Conservation (phyloP, 2,888 invertebrate genomes). For the Steromphala cineraria region DNA sequence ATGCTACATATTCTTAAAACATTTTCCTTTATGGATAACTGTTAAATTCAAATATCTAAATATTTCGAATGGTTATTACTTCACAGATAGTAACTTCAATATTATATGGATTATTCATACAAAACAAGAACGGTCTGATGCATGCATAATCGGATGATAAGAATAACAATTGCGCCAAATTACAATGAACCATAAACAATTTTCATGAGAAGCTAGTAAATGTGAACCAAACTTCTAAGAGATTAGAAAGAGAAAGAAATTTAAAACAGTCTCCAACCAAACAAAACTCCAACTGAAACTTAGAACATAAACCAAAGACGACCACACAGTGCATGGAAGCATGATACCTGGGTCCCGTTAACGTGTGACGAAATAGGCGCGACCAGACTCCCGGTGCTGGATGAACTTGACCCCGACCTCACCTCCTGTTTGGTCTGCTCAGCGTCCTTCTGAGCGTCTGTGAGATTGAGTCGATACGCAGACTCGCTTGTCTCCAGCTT, state of each 20-base stretch:
- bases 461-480: constrained; percentile 69
- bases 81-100: too few relatives aligned
- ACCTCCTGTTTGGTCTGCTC: constrained; percentile 68
- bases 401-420: constrained; percentile 33
- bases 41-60: too few relatives aligned
- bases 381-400: background rate
- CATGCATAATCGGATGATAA: background rate
- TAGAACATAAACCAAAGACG: background rate
- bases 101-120: too few relatives aligned
- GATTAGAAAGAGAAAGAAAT: background rate
- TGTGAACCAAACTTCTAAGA: background rate
- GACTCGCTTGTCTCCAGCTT: constrained; percentile 71
- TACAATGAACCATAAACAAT: background rate
- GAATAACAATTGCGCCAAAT: background rate
- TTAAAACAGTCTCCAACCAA: background rate
- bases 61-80: too few relatives aligned
- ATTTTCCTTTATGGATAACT: too few relatives aligned
- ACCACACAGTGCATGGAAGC: background rate
- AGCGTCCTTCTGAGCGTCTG: constrained; percentile 73
- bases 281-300: background rate
- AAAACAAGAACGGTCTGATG: constrained; percentile 38
- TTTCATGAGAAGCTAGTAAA: background rate
- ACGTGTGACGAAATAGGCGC: background rate
- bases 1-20: too few relatives aligned
- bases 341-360: constrained; percentile 2